Evolutionary conservation across 2,113 vertebrate genomes (phyloP), one percentile per base, ranked within the genome.

Genomic region (Gopherus flavomarginatus): DNA sequence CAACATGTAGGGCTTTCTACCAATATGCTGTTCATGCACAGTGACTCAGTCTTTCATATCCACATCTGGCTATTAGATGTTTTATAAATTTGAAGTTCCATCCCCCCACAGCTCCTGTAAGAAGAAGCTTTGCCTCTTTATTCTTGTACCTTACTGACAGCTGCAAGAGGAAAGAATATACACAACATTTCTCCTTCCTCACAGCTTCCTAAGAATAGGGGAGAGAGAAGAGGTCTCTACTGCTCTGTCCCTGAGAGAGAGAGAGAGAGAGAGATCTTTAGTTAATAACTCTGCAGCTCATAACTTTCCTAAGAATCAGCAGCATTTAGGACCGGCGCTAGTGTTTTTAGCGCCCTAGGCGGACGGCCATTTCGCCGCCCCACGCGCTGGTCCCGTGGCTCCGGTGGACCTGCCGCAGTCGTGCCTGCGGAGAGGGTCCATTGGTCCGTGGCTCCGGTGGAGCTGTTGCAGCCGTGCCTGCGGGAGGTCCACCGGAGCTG

Each of bases 31-130:
- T 26, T 42, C 21, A 75, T 4, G 8, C 35, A 29, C 6, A 22
- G 52, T 0, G 0, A 50, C 27, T 81, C 8, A 2, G 77, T 69
- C 38, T 4, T 77, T 72, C 35, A 38, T 26, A 47, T 10, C 12
- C 13, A 44, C 24, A 77, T 10, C 42, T 47, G 26, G 75, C 65
- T n/a, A 72, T 27, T 6, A 6, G 38, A 12, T 12, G 12, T 47
- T 44, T 77, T 77, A 77, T 47, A 44, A 77, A 77, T 44, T 13
- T 84, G 62, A 88, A 94, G 21, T 16, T 69, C 44, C 38, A 3
- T 11, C 29, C 65, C 92, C 10, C 59, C 52, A 3, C 2, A 3
- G 14, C 93, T 5, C 29, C 53, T 4, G 19, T 0, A 93, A 6
- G 21, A 17, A 54, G 59, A 49, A 47, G 29, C 49, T 84, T 78